Evolutionary conservation across 2,113 vertebrate genomes (phyloP), one percentile per base, ranked within the genome.

Genomic region (Podarcis cretensis): DNA sequence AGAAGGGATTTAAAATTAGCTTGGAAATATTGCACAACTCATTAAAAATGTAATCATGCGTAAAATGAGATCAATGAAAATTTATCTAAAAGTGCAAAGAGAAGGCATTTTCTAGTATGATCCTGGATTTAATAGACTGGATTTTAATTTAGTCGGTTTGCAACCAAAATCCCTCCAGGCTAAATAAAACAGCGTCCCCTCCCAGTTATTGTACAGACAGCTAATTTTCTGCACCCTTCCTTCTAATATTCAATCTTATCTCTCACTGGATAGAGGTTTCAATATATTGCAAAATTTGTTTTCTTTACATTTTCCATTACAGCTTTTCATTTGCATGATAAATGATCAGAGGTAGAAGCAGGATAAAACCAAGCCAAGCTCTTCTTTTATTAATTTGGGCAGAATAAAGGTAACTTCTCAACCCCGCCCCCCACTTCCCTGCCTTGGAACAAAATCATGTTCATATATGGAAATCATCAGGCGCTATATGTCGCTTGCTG

Each of bases 11-110:
- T 97, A 97, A 98, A 97, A 98, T 98, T 98, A 98, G 97, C 96
- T 95, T 94, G 78, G 91, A 97, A 99, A 98, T 97, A 96, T 96
- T 98, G 97, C 97, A 98, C 97, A 98, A 98, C 97, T 98, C 98
- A 98, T 99, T 99, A 98, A 98, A 99, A 98, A 98, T 97, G 97
- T 98, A 98, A 98, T 98, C 97, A 98, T 98, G 98, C 94, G 83
- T 98, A 98, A 99, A 99, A 99, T 98, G 97, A 98, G 97, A 98
- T 98, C 98, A 98, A 98, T 97, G 97, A 96, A 98, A 98, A 98
- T 98, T 97, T 98, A 98, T 98, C 97, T 97, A 93, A 98, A 98
- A 98, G 97, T 98, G 97, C 97, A 96, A 96, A 97, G 96, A 97
- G 97, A 97, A 96, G 96, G 95, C 97, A 96, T 98, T 97, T 98